Conservation (phyloP, 2,888 invertebrate species). For the Athalia rosae region DNA sequence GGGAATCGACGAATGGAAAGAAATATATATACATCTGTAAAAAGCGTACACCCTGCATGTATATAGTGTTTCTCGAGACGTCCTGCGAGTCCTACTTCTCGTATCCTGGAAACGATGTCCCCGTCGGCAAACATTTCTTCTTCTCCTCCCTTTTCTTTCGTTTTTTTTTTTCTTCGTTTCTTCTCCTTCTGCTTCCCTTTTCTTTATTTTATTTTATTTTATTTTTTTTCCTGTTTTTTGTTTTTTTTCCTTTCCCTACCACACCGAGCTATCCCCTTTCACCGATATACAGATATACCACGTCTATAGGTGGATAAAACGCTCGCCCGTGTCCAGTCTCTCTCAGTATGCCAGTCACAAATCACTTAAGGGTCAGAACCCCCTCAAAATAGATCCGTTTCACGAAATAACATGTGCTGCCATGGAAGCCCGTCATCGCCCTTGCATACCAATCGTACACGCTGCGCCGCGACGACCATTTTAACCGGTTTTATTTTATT, state of each 20-base stretch:
- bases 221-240: too few species aligned
- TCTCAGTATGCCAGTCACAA: slow-evolving; percentile 70
- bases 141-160: neutral
- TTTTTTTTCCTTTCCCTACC: too few species aligned
- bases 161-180: slow-evolving; percentile 1
- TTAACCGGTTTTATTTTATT: slow-evolving; percentile 49
- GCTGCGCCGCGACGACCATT: slow-evolving; percentile 7
- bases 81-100: slow-evolving; percentile 1
- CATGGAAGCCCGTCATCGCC: slow-evolving; percentile 65
- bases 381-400: slow-evolving; percentile 71
- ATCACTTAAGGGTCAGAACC: slow-evolving; percentile 71
- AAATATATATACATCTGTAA: too few species aligned
- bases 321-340: slow-evolving; percentile 49
- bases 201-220: too few species aligned
- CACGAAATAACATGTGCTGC: slow-evolving; percentile 70
- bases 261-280: too few species aligned
- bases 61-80: slow-evolving; percentile 63
- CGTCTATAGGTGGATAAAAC: too few species aligned
- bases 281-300: too few species aligned
- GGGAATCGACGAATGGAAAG: slow-evolving; percentile 66
- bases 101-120: slow-evolving; percentile 9
- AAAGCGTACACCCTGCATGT: slow-evolving; percentile 48
- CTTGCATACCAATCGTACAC: slow-evolving; percentile 66
- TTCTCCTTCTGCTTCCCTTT: slow-evolving; percentile 32
- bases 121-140: slow-evolving; percentile 32